phyloP scores from a whole-genome alignment of 2,888 invertebrate genomes.

The Lycia hirtaria region DNA sequence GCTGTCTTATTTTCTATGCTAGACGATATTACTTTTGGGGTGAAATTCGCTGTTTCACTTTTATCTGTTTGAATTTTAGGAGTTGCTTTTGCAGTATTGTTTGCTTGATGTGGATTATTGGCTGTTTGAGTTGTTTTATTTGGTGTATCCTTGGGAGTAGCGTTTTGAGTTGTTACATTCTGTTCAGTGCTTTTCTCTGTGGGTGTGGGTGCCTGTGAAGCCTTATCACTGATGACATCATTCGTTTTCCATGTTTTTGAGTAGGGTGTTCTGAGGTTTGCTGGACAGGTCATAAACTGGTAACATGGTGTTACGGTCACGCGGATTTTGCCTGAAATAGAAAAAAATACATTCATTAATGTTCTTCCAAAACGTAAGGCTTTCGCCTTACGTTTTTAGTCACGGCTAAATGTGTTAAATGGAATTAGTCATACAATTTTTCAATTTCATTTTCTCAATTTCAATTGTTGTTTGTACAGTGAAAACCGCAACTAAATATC shows the following conservation, averaged over 20 bases:
- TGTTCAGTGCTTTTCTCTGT: background rate
- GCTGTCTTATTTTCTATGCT: constrained; percentile 1
- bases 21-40: constrained; percentile 8
- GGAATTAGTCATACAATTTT: no score
- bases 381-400: no score
- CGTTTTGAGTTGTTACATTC: constrained; percentile 1
- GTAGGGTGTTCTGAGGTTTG: constrained; percentile 56
- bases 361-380: background rate
- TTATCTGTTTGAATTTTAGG: background rate
- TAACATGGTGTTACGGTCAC: constrained; percentile 62
- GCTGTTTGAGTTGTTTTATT: background rate
- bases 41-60: constrained; percentile 3
- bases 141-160: background rate
- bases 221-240: constrained; percentile 2
- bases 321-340: constrained; percentile 61
- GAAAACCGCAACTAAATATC: no score
- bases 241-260: constrained; percentile 34
- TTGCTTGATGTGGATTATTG: background rate
- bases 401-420: no score
- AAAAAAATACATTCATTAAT: background rate
- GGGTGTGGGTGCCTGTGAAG: background rate
- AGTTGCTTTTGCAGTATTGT: background rate
- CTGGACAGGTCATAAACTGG: constrained; percentile 62
- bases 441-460: no score
- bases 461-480: no score